Percentiles rank a stretch among this genome's conserved stretches.
phyloP scores from a whole-genome alignment of 2,113 vertebrate species.

The Phylloscopus trochilus region DNA sequence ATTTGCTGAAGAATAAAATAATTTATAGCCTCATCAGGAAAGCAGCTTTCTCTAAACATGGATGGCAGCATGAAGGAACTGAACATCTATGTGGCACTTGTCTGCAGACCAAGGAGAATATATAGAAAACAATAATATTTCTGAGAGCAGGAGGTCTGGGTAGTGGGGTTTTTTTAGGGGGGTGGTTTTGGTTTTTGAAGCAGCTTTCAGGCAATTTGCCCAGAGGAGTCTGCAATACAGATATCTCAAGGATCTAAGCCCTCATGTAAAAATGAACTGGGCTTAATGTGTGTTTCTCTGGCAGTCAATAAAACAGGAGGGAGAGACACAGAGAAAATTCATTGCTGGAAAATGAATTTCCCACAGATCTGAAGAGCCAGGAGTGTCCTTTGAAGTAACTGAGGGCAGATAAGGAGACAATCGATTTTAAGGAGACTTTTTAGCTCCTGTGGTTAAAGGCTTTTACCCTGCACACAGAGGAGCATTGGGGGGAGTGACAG shows the following conservation, averaged over 20 bases:
- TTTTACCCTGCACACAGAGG: not conserved
- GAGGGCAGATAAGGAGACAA: not conserved
- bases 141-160: not conserved
- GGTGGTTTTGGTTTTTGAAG: not conserved
- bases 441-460: not conserved
- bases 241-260: not conserved
- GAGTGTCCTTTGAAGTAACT: not conserved
- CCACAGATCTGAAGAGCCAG: not conserved
- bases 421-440: not conserved
- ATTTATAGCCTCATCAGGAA: not conserved
- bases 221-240: not conserved
- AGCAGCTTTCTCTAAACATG: not conserved
- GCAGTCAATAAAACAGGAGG: not conserved
- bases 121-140: not conserved
- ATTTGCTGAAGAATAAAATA: not conserved
- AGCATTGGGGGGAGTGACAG: fast-evolving
- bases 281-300: not conserved
- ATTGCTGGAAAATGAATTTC: not conserved
- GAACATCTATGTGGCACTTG: not conserved
- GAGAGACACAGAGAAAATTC: not conserved
- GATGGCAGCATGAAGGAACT: not conserved
- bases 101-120: not conserved
- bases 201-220: not conserved
- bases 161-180: not conserved
- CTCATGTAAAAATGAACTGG: not conserved